Conservation (phyloP, 1,140 invertebrate species). For the Drosophila tani region DNA sequence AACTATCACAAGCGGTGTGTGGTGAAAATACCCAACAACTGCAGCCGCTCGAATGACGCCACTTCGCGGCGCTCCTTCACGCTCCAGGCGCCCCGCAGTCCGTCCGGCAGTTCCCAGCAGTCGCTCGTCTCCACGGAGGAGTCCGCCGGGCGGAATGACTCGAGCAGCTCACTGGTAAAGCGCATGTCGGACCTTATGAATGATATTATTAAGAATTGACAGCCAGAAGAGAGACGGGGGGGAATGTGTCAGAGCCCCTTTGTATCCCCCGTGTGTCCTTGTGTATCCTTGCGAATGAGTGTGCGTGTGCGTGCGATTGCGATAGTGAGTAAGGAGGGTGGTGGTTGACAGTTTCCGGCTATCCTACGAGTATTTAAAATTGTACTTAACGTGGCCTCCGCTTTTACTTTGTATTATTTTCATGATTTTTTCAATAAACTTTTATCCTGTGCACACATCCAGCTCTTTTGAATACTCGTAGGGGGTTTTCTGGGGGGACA, state of each 20-base stretch:
- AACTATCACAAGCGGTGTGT: constrained; percentile 99
- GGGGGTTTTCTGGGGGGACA: not conserved
- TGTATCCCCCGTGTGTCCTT: not conserved
- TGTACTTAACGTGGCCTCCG: constrained; percentile 51
- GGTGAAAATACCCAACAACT: constrained; percentile 99
- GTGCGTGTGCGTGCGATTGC: constrained; percentile 5
- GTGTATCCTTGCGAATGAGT: not conserved
- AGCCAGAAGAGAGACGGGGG: not conserved
- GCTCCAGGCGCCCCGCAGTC: constrained; percentile 89
- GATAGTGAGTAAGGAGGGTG: constrained; percentile 46
- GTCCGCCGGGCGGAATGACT: constrained; percentile 84
- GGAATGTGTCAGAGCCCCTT: constrained; percentile 1
- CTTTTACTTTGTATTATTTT: constrained; percentile 55
- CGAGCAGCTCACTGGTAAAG: constrained; percentile 86
- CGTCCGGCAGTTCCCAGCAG: constrained; percentile 87
- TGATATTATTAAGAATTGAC: constrained; percentile 84
- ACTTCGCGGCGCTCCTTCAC: constrained; percentile 85
- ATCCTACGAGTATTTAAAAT: constrained; percentile 62
- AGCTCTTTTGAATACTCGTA: constrained; percentile 69
- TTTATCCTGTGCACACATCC: constrained; percentile 35
- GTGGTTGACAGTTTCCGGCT: constrained; percentile 40
- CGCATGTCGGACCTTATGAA: constrained; percentile 85
- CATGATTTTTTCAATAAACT: constrained; percentile 71
- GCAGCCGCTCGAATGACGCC: constrained; percentile 86
- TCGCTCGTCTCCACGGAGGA: constrained; percentile 81